Percentiles rank a stretch among this genome's conserved stretches.
These are phyloP conservation scores for Ochropleura leucogaster DNA, from an alignment of 2,888 invertebrate species.

Conservation along the genomic window DNA sequence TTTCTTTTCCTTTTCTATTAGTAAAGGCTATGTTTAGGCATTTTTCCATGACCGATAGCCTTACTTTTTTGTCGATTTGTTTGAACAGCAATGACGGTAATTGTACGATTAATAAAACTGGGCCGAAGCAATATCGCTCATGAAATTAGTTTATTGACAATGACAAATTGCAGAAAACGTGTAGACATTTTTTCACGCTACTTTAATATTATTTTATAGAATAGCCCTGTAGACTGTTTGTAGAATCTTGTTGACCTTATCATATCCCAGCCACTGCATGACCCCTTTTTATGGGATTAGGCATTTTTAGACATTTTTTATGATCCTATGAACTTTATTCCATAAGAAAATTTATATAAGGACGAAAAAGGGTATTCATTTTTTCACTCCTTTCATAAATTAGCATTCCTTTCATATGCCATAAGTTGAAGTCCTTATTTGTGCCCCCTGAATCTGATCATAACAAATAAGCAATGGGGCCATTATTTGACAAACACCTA, in stretches of 20 bases:
- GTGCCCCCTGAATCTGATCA: neutral
- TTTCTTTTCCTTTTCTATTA: neutral
- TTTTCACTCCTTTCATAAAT: neutral
- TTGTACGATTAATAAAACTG: neutral
- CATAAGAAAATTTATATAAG: neutral
- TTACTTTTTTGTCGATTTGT: neutral
- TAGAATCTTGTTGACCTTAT: neutral
- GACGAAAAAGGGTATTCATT: neutral
- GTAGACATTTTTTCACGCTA: neutral
- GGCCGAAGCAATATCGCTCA: neutral
- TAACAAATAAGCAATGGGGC: neutral
- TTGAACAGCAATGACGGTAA: neutral
- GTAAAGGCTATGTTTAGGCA: neutral
- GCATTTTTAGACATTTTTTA: neutral
- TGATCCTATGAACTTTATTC: neutral
- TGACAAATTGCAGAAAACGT: neutral
- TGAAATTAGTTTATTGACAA: constrained; percentile 2
- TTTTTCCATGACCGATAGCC: neutral
- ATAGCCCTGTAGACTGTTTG: neutral
- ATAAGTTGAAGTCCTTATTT: neutral
- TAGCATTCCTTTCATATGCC: neutral
- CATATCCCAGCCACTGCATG: neutral
- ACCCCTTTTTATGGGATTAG: neutral
- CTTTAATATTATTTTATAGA: neutral
- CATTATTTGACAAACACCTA: neutral